Conservation (phyloP, 2,113 vertebrate genomes). For the Vicugna pacos region DNA sequence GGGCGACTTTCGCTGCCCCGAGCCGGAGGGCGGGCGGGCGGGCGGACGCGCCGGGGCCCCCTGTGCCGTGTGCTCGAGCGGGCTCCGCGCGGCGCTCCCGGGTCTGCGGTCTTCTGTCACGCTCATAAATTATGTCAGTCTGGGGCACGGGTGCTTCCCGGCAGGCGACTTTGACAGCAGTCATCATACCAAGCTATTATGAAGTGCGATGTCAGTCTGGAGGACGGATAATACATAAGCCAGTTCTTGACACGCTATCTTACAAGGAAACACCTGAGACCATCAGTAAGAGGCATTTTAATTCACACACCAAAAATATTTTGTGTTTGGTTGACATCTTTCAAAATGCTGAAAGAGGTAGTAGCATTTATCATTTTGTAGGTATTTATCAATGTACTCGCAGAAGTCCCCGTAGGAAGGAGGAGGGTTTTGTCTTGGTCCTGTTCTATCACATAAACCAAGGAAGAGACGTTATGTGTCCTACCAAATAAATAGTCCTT, state of each 20-base stretch:
- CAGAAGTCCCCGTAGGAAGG: background rate
- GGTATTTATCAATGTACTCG: conserved; percentile 57
- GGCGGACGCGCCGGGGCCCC: too few relatives aligned
- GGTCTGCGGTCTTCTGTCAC: background rate
- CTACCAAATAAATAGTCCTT: background rate
- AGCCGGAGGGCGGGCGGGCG: too few relatives aligned
- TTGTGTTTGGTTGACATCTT: conserved; percentile 70
- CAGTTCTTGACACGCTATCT: conserved; percentile 35
- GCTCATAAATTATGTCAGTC: background rate
- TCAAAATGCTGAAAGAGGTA: conserved; percentile 57
- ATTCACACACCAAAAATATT: conserved; percentile 71
- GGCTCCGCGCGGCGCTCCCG: background rate
- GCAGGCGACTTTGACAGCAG: conserved; percentile 34
- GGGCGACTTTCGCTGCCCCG: background rate
- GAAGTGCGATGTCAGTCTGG: conserved; percentile 61
- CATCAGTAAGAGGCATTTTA: conserved; percentile 60
- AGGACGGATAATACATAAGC: background rate
- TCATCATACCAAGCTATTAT: conserved; percentile 24
- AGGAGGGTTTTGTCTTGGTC: conserved; percentile 51
- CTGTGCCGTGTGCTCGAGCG: background rate
- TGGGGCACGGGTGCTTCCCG: background rate
- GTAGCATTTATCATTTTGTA: conserved; percentile 58
- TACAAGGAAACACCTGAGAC: conserved; percentile 37
- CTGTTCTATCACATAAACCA: background rate
- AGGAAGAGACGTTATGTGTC: background rate